A percentile compares a stretch with the other conserved stretches of the same genome.
Evolutionary conservation across 2,888 invertebrate genomes (phyloP).

Genomic region (Leptura quadrifasciata): DNA sequence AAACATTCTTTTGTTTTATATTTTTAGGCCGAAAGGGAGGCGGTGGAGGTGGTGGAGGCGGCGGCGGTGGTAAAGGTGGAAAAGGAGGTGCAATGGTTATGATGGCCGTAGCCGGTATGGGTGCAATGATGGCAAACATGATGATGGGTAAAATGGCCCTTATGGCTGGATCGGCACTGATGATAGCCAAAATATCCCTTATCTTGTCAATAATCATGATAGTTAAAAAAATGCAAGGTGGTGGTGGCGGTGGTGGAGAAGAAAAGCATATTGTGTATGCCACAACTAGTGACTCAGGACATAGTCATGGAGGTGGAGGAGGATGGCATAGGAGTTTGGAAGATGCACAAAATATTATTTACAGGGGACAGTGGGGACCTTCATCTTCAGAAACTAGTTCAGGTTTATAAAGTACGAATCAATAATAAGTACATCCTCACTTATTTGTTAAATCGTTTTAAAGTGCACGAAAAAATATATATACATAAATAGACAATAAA

Average conservation of each 20-base stretch:
- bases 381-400: constrained; percentile 54
- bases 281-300: constrained; percentile 68
- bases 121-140: constrained; percentile 81
- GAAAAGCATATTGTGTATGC: constrained; percentile 76
- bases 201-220: constrained; percentile 79
- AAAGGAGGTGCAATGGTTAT: constrained; percentile 76
- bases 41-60: constrained; percentile 63
- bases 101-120: constrained; percentile 79
- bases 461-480: no score
- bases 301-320: constrained; percentile 67
- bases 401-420: constrained; percentile 57
- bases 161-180: constrained; percentile 80
- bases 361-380: constrained; percentile 77
- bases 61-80: constrained; percentile 66
- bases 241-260: constrained; percentile 73
- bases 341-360: constrained; percentile 82
- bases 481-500: no score
- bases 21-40: constrained; percentile 75
- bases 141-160: constrained; percentile 82
- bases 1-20: constrained; percentile 34
- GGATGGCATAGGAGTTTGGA: constrained; percentile 77
- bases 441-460: no score
- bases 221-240: constrained; percentile 78
- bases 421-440: constrained; percentile 4
- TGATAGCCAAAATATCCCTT: constrained; percentile 81